phyloP scores from a whole-genome alignment of 2,797 vertebrate species.

The Lindbergichthys nudifrons region DNA sequence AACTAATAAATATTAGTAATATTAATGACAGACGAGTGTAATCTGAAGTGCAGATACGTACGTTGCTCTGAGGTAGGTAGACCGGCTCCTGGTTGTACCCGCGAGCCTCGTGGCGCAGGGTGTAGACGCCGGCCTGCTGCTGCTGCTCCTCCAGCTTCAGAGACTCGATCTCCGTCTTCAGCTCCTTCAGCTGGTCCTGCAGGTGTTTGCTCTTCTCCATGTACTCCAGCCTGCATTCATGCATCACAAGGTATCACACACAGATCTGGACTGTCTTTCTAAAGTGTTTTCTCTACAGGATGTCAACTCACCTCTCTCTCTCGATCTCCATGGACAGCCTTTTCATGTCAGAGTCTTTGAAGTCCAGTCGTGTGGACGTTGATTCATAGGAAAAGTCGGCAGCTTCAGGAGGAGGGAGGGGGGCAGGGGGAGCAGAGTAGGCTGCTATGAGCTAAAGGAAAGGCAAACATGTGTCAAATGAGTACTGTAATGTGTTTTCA shows the following conservation, averaged over 20 bases:
- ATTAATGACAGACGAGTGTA: neutral
- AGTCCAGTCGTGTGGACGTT: conserved; percentile 84
- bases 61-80: conserved; percentile 87
- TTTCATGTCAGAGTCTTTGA: conserved; percentile 94
- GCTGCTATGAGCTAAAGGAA: conserved; percentile 82
- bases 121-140: conserved; percentile 82
- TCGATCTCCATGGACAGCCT: conserved; percentile 95
- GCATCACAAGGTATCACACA: neutral
- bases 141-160: conserved; percentile 93
- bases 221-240: conserved; percentile 87
- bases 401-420: conserved; percentile 78
- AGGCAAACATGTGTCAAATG: conserved; percentile 9
- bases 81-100: conserved; percentile 81
- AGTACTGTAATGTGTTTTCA: too few species aligned
- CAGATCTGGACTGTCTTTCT: neutral
- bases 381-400: conserved; percentile 82
- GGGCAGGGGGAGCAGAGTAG: conserved; percentile 80
- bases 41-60: conserved; percentile 59
- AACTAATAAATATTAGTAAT: neutral
- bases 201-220: conserved; percentile 95
- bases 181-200: conserved; percentile 93
- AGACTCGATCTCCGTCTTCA: conserved; percentile 92
- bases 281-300: neutral
- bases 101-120: conserved; percentile 75
- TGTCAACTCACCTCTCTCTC: conserved; percentile 86